A percentile compares a stretch with the other conserved stretches of the same genome.
Evolutionary conservation across 2,113 vertebrate species (phyloP).

Genomic region (Ammodytes dubius): DNA sequence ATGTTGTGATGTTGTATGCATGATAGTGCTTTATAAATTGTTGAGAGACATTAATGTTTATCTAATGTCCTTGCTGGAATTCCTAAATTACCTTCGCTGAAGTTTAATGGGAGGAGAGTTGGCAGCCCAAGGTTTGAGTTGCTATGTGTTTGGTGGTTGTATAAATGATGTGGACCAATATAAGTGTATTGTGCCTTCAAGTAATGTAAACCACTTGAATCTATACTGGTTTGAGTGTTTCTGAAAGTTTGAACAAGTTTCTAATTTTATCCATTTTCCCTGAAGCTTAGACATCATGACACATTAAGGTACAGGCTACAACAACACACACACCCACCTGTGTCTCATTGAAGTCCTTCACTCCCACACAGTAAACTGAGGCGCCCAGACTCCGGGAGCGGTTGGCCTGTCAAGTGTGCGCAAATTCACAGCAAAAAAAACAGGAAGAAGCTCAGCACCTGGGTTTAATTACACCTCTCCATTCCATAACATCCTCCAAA

Average conservation of each 20-base stretch:
- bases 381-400: slow-evolving; percentile 95
- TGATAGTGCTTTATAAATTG: background rate
- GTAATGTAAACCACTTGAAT: background rate
- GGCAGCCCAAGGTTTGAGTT: background rate
- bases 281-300: slow-evolving; percentile 5
- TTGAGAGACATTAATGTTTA: background rate
- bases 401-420: slow-evolving; percentile 88
- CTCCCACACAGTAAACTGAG: slow-evolving; percentile 96
- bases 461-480: slow-evolving; percentile 61
- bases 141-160: background rate
- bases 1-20: too few relatives aligned
- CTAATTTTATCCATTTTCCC: background rate
- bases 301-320: slow-evolving; percentile 20
- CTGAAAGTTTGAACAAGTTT: slow-evolving; percentile 9
- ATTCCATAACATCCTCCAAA: slow-evolving; percentile 51
- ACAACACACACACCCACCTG: slow-evolving; percentile 86
- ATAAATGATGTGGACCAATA: background rate
- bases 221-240: slow-evolving; percentile 8
- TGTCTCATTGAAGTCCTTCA: slow-evolving; percentile 99
- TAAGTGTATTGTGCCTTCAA: background rate
- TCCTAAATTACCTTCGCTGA: background rate
- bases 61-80: background rate
- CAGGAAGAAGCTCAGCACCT: slow-evolving; percentile 65
- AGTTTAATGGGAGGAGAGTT: background rate
- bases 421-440: slow-evolving; percentile 67